These are phyloP conservation scores for Nycticryphes semicollaris DNA, from an alignment of 2,113 vertebrate species.

Conservation along the genomic window DNA sequence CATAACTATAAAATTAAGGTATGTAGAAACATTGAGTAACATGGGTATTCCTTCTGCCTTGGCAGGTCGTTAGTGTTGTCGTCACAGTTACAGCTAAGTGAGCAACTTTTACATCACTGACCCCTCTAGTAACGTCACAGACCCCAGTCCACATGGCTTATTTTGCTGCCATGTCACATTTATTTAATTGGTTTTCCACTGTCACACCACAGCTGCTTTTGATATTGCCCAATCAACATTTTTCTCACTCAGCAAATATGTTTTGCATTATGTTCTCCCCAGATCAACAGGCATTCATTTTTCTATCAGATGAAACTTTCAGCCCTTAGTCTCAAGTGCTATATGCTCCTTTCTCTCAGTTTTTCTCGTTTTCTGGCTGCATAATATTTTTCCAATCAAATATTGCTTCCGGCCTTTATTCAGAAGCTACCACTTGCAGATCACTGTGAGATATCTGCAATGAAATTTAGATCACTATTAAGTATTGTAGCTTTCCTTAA, in stretches of 20 bases:
- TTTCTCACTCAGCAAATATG: conserved; percentile 54
- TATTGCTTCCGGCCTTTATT: conserved; percentile 24
- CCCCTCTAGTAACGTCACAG: background rate
- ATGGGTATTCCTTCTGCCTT: fast-evolving
- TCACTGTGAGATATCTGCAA: background rate
- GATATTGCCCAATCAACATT: conserved; percentile 43
- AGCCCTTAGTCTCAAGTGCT: background rate
- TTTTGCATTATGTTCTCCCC: conserved; percentile 37
- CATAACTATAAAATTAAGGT: background rate
- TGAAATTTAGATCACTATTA: background rate
- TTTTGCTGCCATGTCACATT: conserved; percentile 59
- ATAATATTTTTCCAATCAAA: conserved; percentile 19
- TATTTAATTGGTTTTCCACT: conserved; percentile 26
- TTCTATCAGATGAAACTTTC: conserved; percentile 46
- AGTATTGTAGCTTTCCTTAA: background rate
- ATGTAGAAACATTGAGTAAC: background rate
- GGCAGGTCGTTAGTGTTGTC: background rate
- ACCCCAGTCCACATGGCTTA: background rate
- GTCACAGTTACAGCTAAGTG: background rate
- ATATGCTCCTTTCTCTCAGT: background rate
- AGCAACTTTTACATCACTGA: background rate
- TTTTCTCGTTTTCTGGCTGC: background rate
- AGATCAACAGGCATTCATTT: conserved; percentile 31
- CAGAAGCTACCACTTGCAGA: conserved; percentile 23
- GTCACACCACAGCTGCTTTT: conserved; percentile 50